phyloP scores from a whole-genome alignment of 2,888 invertebrate genomes.

The Eristalis pertinax region DNA sequence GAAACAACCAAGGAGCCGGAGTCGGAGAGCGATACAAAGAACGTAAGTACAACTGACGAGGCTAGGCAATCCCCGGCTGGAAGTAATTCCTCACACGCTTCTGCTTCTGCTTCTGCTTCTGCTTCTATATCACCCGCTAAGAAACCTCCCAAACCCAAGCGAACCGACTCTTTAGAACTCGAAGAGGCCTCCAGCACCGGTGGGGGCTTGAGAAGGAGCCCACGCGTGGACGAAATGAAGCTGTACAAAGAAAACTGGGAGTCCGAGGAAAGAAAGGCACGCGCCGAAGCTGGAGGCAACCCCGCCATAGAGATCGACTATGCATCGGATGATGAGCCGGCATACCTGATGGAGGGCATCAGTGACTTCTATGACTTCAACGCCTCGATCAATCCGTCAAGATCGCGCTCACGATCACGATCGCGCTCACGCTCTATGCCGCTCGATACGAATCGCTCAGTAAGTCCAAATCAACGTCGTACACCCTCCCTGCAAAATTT shows the following conservation, averaged over 20 bases:
- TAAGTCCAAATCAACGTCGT: conserved; percentile 61
- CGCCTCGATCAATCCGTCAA: conserved; percentile 78
- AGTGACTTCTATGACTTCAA: conserved; percentile 81
- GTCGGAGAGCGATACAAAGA: conserved; percentile 58
- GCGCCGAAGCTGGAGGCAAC: conserved; percentile 48
- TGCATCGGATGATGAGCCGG: conserved; percentile 76
- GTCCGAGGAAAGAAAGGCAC: conserved; percentile 11
- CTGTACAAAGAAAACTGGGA: conserved; percentile 78
- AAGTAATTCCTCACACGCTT: conserved; percentile 65
- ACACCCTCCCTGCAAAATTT: conserved; percentile 75
- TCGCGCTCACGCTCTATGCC: conserved; percentile 72
- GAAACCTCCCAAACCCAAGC: conserved; percentile 64
- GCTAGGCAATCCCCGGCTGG: conserved; percentile 73
- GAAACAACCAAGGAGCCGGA: conserved; percentile 55
- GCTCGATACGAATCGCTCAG: conserved; percentile 59
- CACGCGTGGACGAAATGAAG: conserved; percentile 78
- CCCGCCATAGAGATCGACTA: conserved; percentile 73
- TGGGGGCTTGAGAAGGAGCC: conserved; percentile 78
- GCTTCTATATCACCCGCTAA: conserved; percentile 73
- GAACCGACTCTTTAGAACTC: conserved; percentile 75
- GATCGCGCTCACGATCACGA: conserved; percentile 76
- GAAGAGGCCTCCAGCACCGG: conserved; percentile 74
- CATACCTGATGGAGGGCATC: conserved; percentile 78
- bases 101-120: conserved; percentile 74
- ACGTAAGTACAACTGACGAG: conserved; percentile 69